Conservation (phyloP, 2,113 vertebrate genomes). For the Noctilio leporinus region DNA sequence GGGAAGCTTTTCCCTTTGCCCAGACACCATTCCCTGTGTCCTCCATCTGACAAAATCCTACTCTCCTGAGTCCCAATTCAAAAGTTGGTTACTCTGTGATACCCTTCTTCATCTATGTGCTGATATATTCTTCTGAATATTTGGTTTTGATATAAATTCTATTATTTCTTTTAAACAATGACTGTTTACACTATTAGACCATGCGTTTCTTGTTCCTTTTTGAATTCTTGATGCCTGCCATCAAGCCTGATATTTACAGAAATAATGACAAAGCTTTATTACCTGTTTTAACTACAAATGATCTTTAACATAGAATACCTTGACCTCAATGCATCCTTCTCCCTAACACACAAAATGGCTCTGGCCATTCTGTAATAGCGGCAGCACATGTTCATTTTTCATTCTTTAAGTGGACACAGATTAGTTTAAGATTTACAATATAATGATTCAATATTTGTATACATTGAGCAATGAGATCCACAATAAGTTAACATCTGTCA, state of each 20-base stretch:
- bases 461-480: neutral
- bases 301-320: neutral
- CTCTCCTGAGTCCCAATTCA: neutral
- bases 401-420: neutral
- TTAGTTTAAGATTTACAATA: neutral
- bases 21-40: neutral
- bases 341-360: neutral
- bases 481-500: neutral
- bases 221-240: neutral
- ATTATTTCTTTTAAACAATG: neutral
- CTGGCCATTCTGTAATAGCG: neutral
- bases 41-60: neutral
- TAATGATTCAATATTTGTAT: neutral
- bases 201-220: neutral
- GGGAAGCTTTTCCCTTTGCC: neutral
- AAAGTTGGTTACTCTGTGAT: neutral
- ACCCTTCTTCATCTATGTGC: neutral
- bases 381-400: neutral
- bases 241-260: neutral
- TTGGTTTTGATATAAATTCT: neutral
- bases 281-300: neutral
- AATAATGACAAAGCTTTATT: neutral
- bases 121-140: neutral
- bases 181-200: neutral
- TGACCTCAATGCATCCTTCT: neutral